These are phyloP conservation scores for Apamea crenata DNA, from an alignment of 2,888 invertebrate genomes.

Conservation along the genomic window DNA sequence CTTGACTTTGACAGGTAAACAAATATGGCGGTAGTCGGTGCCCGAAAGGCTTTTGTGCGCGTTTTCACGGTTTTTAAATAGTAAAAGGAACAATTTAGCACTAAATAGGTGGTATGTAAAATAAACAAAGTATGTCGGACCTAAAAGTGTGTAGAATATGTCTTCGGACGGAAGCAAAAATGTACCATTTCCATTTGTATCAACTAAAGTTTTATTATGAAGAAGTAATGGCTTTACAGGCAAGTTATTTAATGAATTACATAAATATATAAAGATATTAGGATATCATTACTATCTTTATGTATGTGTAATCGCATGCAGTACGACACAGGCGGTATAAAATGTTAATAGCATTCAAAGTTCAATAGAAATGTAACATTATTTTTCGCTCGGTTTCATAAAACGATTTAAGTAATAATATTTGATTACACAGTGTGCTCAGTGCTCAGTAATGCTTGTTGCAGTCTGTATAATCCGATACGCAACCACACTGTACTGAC, in stretches of 20 bases:
- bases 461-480: background rate
- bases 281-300: background rate
- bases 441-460: background rate
- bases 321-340: background rate
- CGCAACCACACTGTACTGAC: background rate
- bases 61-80: slow-evolving; percentile 11
- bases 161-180: slow-evolving; percentile 75
- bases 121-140: slow-evolving; percentile 69
- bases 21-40: slow-evolving; percentile 49
- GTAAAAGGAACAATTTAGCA: background rate
- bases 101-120: background rate
- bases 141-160: slow-evolving; percentile 82
- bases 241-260: slow-evolving; percentile 59
- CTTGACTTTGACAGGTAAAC: slow-evolving; percentile 58
- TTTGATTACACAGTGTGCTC: background rate
- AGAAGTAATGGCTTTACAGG: slow-evolving; percentile 78
- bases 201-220: slow-evolving; percentile 80
- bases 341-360: background rate
- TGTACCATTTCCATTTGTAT: slow-evolving; percentile 75
- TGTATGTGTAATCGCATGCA: background rate
- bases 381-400: background rate
- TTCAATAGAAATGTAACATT: background rate
- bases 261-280: background rate
- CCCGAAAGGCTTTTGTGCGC: background rate
- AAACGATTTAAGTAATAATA: too few species aligned